phyloP scores from a whole-genome alignment of 2,888 invertebrate genomes.

The Nomada ruficornis region DNA sequence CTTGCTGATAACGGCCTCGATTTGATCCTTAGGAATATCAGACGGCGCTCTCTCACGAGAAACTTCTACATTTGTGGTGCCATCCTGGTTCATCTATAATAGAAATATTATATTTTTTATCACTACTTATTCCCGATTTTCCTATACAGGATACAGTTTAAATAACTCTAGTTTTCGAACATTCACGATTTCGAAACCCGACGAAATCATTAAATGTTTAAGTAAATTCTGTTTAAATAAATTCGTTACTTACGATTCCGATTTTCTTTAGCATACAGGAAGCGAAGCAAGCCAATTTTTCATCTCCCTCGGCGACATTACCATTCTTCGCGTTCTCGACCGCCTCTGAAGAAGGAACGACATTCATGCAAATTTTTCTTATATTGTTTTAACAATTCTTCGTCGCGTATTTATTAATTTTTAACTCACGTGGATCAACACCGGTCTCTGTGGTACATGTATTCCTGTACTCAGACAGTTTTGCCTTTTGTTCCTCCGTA shows the following conservation, averaged over 20 bases:
- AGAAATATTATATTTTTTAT: background rate
- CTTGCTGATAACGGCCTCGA: constrained; percentile 35
- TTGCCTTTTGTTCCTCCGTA: constrained; percentile 69
- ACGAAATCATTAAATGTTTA: background rate
- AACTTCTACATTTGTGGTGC: constrained; percentile 47
- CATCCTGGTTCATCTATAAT: constrained; percentile 54
- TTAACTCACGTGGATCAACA: constrained; percentile 71
- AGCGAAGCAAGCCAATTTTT: constrained; percentile 75
- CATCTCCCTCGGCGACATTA: constrained; percentile 34
- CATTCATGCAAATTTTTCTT: background rate
- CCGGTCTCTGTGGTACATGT: constrained; percentile 74
- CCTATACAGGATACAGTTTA: too few species aligned
- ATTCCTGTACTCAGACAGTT: constrained; percentile 68
- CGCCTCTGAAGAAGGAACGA: constrained; percentile 60
- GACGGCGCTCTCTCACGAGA: constrained; percentile 23
- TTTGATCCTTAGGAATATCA: constrained; percentile 36
- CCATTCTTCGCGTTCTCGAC: constrained; percentile 71
- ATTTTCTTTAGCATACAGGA: constrained; percentile 77
- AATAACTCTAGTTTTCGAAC: too few species aligned
- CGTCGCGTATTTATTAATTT: constrained; percentile 2
- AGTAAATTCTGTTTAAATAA: background rate
- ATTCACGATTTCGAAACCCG: too few species aligned
- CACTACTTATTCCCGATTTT: too few species aligned
- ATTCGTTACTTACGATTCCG: constrained; percentile 75
- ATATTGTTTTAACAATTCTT: background rate